Evolutionary conservation across 2,888 invertebrate genomes (phyloP).

Genomic region (Volucella inanis): DNA sequence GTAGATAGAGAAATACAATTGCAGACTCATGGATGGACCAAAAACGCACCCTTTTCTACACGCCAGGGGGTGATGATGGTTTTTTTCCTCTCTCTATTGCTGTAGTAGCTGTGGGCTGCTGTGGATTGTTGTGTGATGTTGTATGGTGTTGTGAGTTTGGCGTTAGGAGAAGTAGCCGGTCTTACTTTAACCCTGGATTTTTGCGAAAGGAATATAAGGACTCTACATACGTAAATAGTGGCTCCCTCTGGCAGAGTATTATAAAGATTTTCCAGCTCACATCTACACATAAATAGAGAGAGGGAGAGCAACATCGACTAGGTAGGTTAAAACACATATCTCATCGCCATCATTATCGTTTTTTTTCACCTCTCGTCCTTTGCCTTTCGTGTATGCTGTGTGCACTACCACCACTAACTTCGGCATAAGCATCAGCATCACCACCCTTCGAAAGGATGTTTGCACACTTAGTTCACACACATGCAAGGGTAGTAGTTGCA

Average conservation of each 20-base stretch:
- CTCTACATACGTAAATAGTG: constrained; percentile 52
- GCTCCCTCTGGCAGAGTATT: constrained; percentile 71
- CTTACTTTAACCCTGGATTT: constrained; percentile 74
- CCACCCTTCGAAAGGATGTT: constrained; percentile 41
- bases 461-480: constrained; percentile 56
- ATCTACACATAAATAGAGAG: constrained; percentile 23
- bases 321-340: constrained; percentile 47
- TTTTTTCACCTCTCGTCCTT: constrained; percentile 50
- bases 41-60: constrained; percentile 61
- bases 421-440: neutral
- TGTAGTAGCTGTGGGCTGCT: constrained; percentile 48
- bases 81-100: constrained; percentile 43
- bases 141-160: constrained; percentile 36
- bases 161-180: constrained; percentile 49
- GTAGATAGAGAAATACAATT: constrained; percentile 49
- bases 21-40: constrained; percentile 41
- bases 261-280: constrained; percentile 72
- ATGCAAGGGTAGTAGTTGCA: constrained; percentile 72
- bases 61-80: constrained; percentile 55
- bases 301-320: constrained; percentile 21
- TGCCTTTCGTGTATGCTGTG: constrained; percentile 49
- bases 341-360: constrained; percentile 52
- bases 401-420: constrained; percentile 24
- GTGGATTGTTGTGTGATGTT: constrained; percentile 26
- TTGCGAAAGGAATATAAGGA: constrained; percentile 62